Conservation (phyloP, 2,113 vertebrate species). For the Psettodes erumei region DNA sequence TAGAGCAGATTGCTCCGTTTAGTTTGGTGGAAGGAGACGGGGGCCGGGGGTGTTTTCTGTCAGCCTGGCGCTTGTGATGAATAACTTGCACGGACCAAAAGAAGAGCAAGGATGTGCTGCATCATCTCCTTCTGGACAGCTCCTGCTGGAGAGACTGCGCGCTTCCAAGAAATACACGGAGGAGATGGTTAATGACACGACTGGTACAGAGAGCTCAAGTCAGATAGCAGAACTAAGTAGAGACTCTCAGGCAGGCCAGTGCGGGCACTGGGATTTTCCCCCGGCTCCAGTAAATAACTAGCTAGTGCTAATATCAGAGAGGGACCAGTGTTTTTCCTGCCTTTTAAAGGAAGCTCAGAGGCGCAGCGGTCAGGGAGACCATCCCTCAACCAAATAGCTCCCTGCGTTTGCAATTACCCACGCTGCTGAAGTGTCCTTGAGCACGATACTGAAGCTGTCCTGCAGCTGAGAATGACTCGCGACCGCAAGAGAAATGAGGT, state of each 20-base stretch:
- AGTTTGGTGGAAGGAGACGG: not conserved
- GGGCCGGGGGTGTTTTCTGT: not conserved
- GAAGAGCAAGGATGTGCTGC: not conserved
- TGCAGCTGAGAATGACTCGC: not conserved
- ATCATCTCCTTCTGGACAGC: not conserved
- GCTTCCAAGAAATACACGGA: not conserved
- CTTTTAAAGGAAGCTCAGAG: constrained; percentile 36
- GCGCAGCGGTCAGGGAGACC: constrained; percentile 39
- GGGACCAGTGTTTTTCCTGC: constrained; percentile 14
- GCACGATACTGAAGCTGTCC: constrained; percentile 3
- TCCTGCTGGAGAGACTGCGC: not conserved
- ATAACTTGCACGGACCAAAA: too few species aligned
- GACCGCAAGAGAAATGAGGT: constrained; percentile 1
- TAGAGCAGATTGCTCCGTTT: not conserved
- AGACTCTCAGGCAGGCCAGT: constrained; percentile 34
- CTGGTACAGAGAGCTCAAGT: constrained; percentile 22
- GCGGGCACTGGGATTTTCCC: constrained; percentile 53
- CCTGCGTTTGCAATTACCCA: constrained; percentile 24
- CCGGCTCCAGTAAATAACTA: constrained; percentile 65
- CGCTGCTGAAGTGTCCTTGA: constrained; percentile 27
- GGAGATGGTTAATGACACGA: constrained; percentile 25
- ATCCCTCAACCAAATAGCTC: constrained; percentile 33
- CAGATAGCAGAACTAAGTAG: constrained; percentile 48
- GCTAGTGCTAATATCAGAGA: constrained; percentile 61
- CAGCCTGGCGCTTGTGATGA: too few species aligned